Evolutionary conservation across 2,888 invertebrate species (phyloP).

Genomic region (Mimas tiliae): DNA sequence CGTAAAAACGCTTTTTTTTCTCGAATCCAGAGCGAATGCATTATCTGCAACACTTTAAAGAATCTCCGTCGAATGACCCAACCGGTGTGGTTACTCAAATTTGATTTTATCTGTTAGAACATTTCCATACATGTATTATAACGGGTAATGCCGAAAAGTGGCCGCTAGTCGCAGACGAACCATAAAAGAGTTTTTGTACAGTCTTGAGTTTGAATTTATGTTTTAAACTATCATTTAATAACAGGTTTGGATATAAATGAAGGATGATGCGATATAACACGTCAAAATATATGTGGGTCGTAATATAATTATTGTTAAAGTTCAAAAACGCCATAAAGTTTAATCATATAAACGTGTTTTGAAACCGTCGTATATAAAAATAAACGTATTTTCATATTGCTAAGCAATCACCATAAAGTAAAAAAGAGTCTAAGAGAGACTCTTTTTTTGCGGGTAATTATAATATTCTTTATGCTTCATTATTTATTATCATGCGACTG

Average conservation of each 20-base stretch:
- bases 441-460: no score
- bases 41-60: conserved; percentile 1
- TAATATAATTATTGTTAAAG: neutral
- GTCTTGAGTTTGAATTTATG: neutral
- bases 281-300: neutral
- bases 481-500: no score
- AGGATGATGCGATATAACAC: neutral
- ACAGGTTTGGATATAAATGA: neutral
- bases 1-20: neutral
- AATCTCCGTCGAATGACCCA: neutral
- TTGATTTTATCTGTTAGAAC: conserved; percentile 5
- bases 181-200: conserved; percentile 1
- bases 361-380: no score
- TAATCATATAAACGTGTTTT: no score
- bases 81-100: neutral
- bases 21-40: neutral
- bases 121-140: conserved; percentile 16
- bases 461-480: no score
- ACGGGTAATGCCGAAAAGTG: neutral
- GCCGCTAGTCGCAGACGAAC: conserved; percentile 12
- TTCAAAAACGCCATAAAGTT: no score
- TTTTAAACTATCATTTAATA: neutral
- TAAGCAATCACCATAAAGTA: no score
- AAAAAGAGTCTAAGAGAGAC: no score
- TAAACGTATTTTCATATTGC: no score